Evolutionary conservation across 2,797 vertebrate genomes (phyloP), one percentile per base, ranked within the genome.

Genomic region (Sebastes ruberrimus): DNA sequence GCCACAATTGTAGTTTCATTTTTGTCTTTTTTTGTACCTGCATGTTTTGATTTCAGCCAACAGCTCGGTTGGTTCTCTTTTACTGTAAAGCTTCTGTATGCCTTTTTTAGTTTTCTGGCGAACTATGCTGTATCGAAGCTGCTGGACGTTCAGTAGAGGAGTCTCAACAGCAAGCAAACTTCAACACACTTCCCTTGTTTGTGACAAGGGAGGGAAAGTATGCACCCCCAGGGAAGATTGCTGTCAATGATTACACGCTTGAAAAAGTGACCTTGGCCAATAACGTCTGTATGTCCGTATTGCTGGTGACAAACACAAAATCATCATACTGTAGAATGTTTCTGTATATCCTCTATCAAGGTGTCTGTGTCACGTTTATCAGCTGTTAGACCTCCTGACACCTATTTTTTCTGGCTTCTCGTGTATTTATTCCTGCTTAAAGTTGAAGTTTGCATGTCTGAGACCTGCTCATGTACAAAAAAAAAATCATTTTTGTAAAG

Each of bases 221-320:
- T 86, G 88, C 90, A 89, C 35, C 71, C 78, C 76, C 55, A 23
- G 49, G 73, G 76, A 71, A 35, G 35, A 80, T 61, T 49, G 79
- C 35, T 72, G 53, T 87, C 78, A 56, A 9, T 76, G 71, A 69
- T 90, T 46, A 75, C 83, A 87, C 60, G 83, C 84, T 89, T 86
- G 88, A 89, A 91, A 82, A 94, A 93, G 93, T 94, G 91, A 89
- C 94, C 94, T 93, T 93, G 90, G 93, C 90, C 91, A 93, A 90
- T 83, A 75, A 87, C 53, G 89, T 91, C 89, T 90, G 86, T 91
- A 83, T 2, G 85, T 88, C 67, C 53, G 57, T 81, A 74, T 78
- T 74, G 77, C 78, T 75, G 83, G 81, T 86, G 86, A 85, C 77
- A 60, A 49, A 81, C 67, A 23, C 20, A 60, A 72, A 63, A 59